Conservation (phyloP, 2,113 vertebrate species). For the Otolemur garnettii region DNA sequence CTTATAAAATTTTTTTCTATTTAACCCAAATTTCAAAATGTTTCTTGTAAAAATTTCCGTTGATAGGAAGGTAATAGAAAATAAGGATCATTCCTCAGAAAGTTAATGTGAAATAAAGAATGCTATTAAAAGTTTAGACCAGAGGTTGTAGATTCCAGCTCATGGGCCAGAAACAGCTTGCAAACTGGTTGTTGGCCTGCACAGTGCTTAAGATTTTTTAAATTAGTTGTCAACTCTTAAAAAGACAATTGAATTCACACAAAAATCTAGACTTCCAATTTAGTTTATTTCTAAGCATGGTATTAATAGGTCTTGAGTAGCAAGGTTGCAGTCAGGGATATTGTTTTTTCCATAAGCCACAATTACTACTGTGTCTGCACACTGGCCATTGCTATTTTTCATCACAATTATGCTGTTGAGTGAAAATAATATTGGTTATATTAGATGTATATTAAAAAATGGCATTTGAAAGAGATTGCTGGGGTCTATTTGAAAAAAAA, state of each 20-base stretch:
- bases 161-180: constrained; percentile 12
- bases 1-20: constrained; percentile 40
- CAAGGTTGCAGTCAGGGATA: background rate
- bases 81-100: background rate
- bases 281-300: background rate
- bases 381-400: background rate
- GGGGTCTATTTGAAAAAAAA: background rate
- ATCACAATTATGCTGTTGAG: background rate
- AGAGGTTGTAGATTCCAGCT: background rate
- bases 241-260: constrained; percentile 29
- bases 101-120: constrained; percentile 29
- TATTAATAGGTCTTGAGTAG: background rate
- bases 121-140: background rate
- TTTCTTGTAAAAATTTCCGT: constrained; percentile 18
- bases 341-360: background rate
- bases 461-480: background rate
- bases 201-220: background rate
- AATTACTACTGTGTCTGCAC: background rate
- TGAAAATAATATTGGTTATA: background rate
- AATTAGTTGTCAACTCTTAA: constrained; percentile 35
- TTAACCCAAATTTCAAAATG: constrained; percentile 35
- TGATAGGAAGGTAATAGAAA: background rate
- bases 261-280: constrained; percentile 27
- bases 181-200: constrained; percentile 11
- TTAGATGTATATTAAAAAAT: background rate